Conservation (phyloP, 2,113 vertebrate genomes). For the Geococcyx californianus region DNA sequence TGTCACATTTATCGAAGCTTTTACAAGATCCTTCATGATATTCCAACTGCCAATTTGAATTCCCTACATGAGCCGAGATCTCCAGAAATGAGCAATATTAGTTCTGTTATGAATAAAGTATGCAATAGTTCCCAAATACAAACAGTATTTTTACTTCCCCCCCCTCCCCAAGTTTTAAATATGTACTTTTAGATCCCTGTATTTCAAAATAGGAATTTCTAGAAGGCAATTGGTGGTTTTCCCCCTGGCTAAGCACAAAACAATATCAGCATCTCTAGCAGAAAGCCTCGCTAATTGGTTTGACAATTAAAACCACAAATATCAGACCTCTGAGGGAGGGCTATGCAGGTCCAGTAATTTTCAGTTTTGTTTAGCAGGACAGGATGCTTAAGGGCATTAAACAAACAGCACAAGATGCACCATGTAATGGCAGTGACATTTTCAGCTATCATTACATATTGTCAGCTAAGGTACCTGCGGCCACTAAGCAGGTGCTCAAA, state of each 20-base stretch:
- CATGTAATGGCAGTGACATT: constrained; percentile 71
- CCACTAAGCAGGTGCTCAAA: constrained; percentile 19
- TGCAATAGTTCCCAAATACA: neutral
- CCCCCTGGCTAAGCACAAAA: constrained; percentile 8
- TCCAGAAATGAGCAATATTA: constrained; percentile 17
- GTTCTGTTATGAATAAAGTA: neutral
- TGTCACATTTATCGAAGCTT: constrained; percentile 18
- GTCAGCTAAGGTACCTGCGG: constrained; percentile 28
- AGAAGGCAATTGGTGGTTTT: constrained; percentile 10
- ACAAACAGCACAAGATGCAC: constrained; percentile 49
- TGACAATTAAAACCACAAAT: constrained; percentile 80
- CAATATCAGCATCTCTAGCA: constrained; percentile 38
- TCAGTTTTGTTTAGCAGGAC: constrained; percentile 65
- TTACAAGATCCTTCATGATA: neutral
- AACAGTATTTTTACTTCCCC: neutral
- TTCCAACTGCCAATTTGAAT: neutral
- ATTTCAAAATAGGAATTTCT: neutral
- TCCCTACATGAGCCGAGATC: neutral
- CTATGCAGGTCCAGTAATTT: constrained; percentile 65
- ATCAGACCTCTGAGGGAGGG: constrained; percentile 58
- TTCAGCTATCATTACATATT: constrained; percentile 65
- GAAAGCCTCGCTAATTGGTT: constrained; percentile 58
- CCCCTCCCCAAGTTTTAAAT: neutral
- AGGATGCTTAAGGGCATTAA: constrained; percentile 67
- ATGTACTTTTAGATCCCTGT: neutral